Evolutionary conservation across 2,888 invertebrate species (phyloP).

Genomic region (Ectemnius lituratus): DNA sequence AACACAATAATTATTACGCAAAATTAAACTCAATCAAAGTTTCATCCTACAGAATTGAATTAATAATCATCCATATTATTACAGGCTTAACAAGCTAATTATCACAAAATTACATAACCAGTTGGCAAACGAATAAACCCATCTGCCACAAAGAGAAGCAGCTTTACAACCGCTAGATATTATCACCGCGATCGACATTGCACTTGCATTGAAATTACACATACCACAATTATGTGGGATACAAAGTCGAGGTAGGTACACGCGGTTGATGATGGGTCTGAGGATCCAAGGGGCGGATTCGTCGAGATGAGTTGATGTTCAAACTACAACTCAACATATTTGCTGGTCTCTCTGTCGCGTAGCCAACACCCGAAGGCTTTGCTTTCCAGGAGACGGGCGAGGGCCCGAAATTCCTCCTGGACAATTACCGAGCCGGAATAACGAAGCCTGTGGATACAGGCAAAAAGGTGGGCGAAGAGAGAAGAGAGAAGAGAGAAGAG

Average conservation of each 20-base stretch:
- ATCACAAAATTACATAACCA: too few species aligned
- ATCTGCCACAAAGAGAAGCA: slow-evolving; percentile 13
- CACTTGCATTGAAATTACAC: slow-evolving; percentile 38
- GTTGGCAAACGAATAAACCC: too few species aligned
- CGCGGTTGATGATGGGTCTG: background rate
- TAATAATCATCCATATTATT: too few species aligned
- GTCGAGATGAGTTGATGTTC: background rate
- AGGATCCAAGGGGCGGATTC: slow-evolving; percentile 32
- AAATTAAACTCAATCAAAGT: too few species aligned
- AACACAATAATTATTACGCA: too few species aligned
- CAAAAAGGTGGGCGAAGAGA: too few species aligned
- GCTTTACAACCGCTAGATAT: slow-evolving; percentile 5
- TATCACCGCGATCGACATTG: slow-evolving; percentile 20
- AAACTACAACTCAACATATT: background rate
- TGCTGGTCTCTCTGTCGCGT: slow-evolving; percentile 10
- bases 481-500: too few species aligned
- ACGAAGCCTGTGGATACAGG: slow-evolving; percentile 15
- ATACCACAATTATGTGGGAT: slow-evolving; percentile 16
- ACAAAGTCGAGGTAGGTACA: background rate
- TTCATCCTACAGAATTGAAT: too few species aligned
- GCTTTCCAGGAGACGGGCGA: slow-evolving; percentile 46
- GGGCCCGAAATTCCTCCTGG: slow-evolving; percentile 53
- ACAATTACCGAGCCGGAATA: slow-evolving; percentile 47
- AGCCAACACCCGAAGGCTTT: slow-evolving; percentile 26
- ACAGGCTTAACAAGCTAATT: too few species aligned